phyloP scores from a whole-genome alignment of 2,113 vertebrate species.

The Cairina moschata region DNA sequence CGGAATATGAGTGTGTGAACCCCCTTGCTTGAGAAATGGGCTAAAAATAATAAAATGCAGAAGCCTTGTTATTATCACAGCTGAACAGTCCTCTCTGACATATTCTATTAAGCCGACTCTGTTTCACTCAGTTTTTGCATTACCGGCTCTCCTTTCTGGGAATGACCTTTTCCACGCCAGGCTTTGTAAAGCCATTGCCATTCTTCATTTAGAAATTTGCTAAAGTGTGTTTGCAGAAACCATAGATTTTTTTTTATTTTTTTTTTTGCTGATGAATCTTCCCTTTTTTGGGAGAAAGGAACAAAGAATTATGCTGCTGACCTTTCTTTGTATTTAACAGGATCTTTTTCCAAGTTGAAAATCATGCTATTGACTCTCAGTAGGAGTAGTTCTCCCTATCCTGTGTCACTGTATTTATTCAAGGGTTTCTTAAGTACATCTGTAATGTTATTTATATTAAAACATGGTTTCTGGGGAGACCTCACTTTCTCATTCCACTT shows the following conservation, averaged over 20 bases:
- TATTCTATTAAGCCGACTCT: constrained; percentile 12
- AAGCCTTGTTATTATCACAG: not conserved
- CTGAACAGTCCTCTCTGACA: constrained; percentile 2
- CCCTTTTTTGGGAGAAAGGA: constrained; percentile 36
- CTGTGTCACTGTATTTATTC: not conserved
- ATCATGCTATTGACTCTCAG: not conserved
- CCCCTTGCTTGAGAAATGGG: not conserved
- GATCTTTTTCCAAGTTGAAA: not conserved
- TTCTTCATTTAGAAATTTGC: constrained; percentile 60
- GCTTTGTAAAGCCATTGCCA: constrained; percentile 26
- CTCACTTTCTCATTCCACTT: not conserved
- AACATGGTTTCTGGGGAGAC: not conserved
- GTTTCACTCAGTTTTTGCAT: constrained; percentile 32
- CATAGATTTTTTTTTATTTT: not conserved
- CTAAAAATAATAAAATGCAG: not conserved
- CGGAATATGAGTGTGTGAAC: not conserved
- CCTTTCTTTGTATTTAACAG: constrained; percentile 65
- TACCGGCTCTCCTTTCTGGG: constrained; percentile 18
- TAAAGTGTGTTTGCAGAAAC: constrained; percentile 39
- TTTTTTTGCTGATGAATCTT: not conserved
- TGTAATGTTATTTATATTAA: not conserved
- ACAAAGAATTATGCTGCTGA: constrained; percentile 63
- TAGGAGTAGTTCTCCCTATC: not conserved
- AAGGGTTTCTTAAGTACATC: not conserved
- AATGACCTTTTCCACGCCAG: constrained; percentile 49